phyloP scores from a whole-genome alignment of 2,797 vertebrate genomes.

The Coendou prehensilis region DNA sequence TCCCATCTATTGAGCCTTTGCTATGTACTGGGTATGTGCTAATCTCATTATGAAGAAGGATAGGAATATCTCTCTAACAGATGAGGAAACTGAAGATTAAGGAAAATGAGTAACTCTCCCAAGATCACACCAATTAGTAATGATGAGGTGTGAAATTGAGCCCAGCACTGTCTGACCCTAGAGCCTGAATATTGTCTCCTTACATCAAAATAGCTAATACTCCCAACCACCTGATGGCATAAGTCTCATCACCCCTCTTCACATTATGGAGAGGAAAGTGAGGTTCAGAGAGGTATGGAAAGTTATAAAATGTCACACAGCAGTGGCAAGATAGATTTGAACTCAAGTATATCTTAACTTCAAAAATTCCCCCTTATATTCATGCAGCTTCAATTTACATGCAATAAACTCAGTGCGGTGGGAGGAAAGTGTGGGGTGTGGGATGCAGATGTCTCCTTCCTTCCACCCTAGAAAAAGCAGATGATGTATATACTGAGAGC shows the following conservation, averaged over 20 bases:
- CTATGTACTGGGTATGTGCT: neutral
- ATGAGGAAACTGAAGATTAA: neutral
- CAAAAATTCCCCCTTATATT: neutral
- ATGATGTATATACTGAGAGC: neutral
- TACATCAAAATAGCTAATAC: neutral
- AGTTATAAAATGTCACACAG: neutral
- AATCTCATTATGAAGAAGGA: neutral
- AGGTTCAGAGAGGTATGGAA: neutral
- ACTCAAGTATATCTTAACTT: neutral
- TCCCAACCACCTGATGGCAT: neutral
- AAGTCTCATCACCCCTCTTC: neutral
- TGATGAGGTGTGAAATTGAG: neutral
- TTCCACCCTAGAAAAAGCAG: no score
- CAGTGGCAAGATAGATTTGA: neutral
- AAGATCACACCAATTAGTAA: neutral
- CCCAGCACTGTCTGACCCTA: neutral
- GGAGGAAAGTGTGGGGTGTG: no score
- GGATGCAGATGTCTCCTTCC: neutral
- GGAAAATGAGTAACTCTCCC: neutral
- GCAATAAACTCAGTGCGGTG: neutral
- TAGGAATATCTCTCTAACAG: neutral
- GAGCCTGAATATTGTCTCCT: no score
- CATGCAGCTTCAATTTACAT: neutral
- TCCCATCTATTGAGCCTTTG: neutral
- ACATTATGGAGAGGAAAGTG: neutral